These are phyloP conservation scores for Coptotermes formosanus DNA, from an alignment of 1,140 invertebrate genomes.

Conservation along the genomic window DNA sequence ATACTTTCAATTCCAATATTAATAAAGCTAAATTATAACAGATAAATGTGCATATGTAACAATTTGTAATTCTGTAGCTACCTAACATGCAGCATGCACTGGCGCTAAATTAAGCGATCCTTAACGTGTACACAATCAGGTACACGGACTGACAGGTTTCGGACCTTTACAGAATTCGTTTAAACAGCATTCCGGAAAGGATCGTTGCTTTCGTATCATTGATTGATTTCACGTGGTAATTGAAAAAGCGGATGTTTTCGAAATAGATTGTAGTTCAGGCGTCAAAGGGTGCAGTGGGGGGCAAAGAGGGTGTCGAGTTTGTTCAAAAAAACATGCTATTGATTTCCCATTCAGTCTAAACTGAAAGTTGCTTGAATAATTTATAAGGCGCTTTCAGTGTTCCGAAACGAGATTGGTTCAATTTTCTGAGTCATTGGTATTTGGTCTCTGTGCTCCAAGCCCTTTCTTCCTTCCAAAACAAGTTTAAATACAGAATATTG, in stretches of 20 bases:
- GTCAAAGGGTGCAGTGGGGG: neutral
- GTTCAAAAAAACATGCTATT: conserved; percentile 2
- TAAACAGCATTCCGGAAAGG: no score
- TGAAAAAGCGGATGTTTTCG: neutral
- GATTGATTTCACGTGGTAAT: neutral
- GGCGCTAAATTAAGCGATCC: no score
- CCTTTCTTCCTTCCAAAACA: neutral
- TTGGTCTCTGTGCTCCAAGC: neutral
- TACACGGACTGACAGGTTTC: no score
- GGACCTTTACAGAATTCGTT: no score
- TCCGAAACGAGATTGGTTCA: neutral
- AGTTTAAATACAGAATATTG: neutral
- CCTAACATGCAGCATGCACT: no score
- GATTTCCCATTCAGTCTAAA: conserved; percentile 11
- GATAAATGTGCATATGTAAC: no score
- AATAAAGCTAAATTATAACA: no score
- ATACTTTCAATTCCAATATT: no score
- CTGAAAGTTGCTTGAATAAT: conserved; percentile 17
- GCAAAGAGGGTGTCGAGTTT: neutral
- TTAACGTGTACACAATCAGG: no score
- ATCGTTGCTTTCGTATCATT: neutral
- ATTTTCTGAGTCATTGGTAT: conserved; percentile 6
- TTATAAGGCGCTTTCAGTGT: conserved; percentile 5
- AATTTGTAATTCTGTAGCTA: no score
- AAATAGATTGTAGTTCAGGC: neutral